A percentile compares a stretch with the other conserved stretches of the same genome.
These are phyloP conservation scores for Ylistrum balloti DNA, from an alignment of 1,140 invertebrate genomes.

Conservation along the genomic window DNA sequence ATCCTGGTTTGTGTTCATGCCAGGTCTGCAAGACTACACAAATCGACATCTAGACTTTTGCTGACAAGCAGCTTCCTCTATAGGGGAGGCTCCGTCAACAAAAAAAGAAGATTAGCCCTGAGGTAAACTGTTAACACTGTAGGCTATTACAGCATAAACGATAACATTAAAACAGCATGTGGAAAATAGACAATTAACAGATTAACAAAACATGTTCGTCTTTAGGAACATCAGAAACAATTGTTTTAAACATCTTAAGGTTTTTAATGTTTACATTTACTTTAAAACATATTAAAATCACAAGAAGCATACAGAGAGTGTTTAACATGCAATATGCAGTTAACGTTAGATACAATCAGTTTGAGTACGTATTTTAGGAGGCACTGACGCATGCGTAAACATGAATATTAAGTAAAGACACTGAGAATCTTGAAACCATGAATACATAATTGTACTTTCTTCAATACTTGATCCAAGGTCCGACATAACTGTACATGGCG, in stretches of 20 bases:
- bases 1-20: not conserved
- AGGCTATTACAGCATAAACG: slow-evolving; percentile 24
- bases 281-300: not conserved
- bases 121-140: slow-evolving; percentile 14
- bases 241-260: not conserved
- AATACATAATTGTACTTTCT: not conserved
- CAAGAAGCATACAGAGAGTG: not conserved
- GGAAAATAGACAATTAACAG: not conserved
- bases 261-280: not conserved
- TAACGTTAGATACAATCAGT: not conserved
- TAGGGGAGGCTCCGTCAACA: slow-evolving; percentile 23
- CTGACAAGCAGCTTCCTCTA: slow-evolving; percentile 32
- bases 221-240: slow-evolving; percentile 6
- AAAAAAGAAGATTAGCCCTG: not conserved
- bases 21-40: not conserved
- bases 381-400: not conserved
- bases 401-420: not conserved
- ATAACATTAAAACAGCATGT: not conserved
- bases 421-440: not conserved
- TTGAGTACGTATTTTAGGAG: not conserved
- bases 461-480: too few relatives aligned
- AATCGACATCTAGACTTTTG: not conserved
- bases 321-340: not conserved
- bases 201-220: not conserved
- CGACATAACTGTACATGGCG: too few relatives aligned